Evolutionary conservation across 2,888 invertebrate species (phyloP).

Genomic region (Baccha elongata): DNA sequence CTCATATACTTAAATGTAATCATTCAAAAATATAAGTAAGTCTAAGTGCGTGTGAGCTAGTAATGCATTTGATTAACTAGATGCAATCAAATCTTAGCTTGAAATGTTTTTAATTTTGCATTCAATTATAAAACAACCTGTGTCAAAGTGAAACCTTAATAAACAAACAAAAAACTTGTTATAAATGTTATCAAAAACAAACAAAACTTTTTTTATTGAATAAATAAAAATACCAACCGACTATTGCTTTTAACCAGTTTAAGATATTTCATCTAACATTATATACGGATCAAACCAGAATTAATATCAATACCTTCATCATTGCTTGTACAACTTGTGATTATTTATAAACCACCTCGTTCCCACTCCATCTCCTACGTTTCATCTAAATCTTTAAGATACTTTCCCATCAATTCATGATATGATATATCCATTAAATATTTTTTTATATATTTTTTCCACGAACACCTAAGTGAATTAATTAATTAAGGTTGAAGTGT

Average conservation of each 20-base stretch:
- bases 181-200: not conserved
- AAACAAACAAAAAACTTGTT: not conserved
- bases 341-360: conserved; percentile 12
- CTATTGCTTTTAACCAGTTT: not conserved
- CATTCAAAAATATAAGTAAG: too few species aligned
- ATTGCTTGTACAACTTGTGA: not conserved
- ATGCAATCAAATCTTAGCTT: too few species aligned
- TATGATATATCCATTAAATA: conserved; percentile 23
- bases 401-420: not conserved
- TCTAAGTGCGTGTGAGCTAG: too few species aligned
- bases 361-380: not conserved
- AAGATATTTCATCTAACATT: conserved; percentile 4
- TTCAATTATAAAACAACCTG: too few species aligned
- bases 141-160: too few species aligned
- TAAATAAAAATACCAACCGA: not conserved
- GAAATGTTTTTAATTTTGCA: too few species aligned
- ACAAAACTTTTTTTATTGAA: not conserved
- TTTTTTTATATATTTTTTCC: conserved; percentile 7
- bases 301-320: conserved; percentile 15
- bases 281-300: conserved; percentile 7
- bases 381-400: not conserved
- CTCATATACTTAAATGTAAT: too few species aligned
- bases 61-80: too few species aligned
- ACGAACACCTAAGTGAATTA: conserved; percentile 33
- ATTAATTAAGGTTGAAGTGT: conserved; percentile 33